Percentiles rank a stretch among this genome's conserved stretches.
Evolutionary conservation across 2,113 vertebrate genomes (phyloP).

Genomic region (Bubo scandiacus): DNA sequence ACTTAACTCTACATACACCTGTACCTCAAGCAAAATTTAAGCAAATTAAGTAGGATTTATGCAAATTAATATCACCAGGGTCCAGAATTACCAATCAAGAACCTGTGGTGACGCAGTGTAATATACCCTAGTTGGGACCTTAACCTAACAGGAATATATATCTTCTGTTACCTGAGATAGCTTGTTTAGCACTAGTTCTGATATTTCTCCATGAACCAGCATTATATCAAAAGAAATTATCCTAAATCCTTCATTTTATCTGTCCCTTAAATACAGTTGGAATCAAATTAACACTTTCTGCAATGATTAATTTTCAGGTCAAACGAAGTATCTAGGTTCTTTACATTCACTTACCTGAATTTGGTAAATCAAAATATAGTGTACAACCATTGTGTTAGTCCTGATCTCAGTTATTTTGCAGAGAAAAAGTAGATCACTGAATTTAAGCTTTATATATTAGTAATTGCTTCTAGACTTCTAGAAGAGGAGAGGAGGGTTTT

Average conservation of each 20-base stretch:
- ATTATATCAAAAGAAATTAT: not conserved
- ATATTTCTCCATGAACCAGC: not conserved
- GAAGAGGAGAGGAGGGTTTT: not conserved
- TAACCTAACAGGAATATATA: not conserved
- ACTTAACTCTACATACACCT: not conserved
- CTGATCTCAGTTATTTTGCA: not conserved
- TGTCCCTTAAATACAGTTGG: not conserved
- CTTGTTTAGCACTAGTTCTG: not conserved
- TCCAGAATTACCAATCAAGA: slow-evolving; percentile 4
- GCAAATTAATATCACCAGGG: not conserved
- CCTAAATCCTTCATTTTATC: not conserved
- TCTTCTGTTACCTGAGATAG: not conserved
- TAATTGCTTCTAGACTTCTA: not conserved
- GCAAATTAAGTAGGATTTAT: slow-evolving; percentile 3
- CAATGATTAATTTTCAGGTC: not conserved
- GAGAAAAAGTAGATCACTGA: not conserved
- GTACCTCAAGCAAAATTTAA: slow-evolving; percentile 12
- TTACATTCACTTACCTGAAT: not conserved
- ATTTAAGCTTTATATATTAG: not conserved
- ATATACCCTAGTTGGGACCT: not conserved
- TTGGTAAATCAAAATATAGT: not conserved
- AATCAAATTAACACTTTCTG: not conserved
- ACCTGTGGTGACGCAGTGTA: not conserved
- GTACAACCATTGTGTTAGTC: not conserved
- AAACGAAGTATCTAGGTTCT: not conserved